phyloP scores from a whole-genome alignment of 2,888 invertebrate species.

The Dromius quadrimaculatus region DNA sequence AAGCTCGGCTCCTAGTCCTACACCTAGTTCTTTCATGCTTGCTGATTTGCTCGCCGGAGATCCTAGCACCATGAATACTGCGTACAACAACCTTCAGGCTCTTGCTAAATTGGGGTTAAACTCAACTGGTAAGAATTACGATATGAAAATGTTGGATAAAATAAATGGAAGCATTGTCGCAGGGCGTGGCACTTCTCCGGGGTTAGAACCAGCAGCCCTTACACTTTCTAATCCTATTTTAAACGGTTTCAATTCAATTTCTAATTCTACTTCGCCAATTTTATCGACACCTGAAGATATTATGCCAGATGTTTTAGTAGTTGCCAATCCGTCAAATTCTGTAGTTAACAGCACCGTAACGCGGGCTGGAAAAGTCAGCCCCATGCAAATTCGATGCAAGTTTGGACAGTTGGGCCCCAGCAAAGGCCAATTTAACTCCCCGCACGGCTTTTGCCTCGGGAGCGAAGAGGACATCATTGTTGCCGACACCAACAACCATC shows the following conservation, averaged over 20 bases:
- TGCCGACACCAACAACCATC: constrained; percentile 96
- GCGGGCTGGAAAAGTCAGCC: constrained; percentile 80
- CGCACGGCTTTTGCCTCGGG: constrained; percentile 96
- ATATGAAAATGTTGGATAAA: too few relatives aligned
- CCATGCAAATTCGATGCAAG: constrained; percentile 91
- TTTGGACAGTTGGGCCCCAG: constrained; percentile 94
- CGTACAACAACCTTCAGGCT: constrained; percentile 90
- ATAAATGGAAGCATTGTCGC: constrained; percentile 68
- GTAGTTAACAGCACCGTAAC: constrained; percentile 63
- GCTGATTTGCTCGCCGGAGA: constrained; percentile 84
- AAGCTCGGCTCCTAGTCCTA: constrained; percentile 64
- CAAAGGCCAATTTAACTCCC: constrained; percentile 96
- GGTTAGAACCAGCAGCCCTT: constrained; percentile 68
- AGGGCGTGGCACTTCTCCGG: constrained; percentile 73
- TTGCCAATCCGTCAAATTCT: constrained; percentile 67
- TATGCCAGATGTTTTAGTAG: constrained; percentile 69
- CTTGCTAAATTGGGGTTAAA: constrained; percentile 87
- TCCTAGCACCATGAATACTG: constrained; percentile 76
- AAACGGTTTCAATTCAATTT: constrained; percentile 71
- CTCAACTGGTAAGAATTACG: constrained; percentile 69
- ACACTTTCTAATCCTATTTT: constrained; percentile 65
- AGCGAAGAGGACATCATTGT: constrained; percentile 96
- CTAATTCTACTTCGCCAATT: constrained; percentile 75
- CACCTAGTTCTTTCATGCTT: constrained; percentile 78
- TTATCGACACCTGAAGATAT: constrained; percentile 68